These are phyloP conservation scores for Carassius carassius DNA, from an alignment of 2,113 vertebrate species.

Conservation along the genomic window DNA sequence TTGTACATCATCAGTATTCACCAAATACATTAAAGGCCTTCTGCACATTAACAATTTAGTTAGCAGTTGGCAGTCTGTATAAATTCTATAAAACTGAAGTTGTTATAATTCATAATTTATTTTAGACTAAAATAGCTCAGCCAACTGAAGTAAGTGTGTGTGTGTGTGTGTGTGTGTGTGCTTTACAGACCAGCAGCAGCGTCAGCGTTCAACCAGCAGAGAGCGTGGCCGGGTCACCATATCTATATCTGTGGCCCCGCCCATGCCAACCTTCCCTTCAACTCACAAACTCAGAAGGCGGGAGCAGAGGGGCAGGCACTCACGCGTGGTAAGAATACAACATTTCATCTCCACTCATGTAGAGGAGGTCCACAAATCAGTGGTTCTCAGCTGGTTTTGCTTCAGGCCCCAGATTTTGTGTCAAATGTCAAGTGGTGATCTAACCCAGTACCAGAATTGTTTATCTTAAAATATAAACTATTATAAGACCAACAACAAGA, in stretches of 20 bases:
- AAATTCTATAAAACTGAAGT: not conserved
- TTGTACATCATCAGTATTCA: not conserved
- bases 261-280: conserved; percentile 88
- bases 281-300: conserved; percentile 83
- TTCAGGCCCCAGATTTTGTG: not conserved
- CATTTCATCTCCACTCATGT: conserved; percentile 40
- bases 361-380: not conserved
- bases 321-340: conserved; percentile 80
- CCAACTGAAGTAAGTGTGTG: not conserved
- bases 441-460: conserved; percentile 71
- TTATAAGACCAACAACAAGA: conserved; percentile 46
- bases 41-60: not conserved
- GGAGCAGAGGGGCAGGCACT: conserved; percentile 82
- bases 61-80: not conserved
- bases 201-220: conserved; percentile 81
- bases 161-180: not conserved
- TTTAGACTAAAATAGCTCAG: not conserved
- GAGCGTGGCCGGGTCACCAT: conserved; percentile 83
- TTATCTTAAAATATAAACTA: conserved; percentile 67
- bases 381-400: not conserved
- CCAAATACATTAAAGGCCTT: no score
- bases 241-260: conserved; percentile 84
- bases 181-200: conserved; percentile 74
- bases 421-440: conserved; percentile 58
- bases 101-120: not conserved